phyloP scores from a whole-genome alignment of 2,113 vertebrate genomes.

The Cyphomyrus discorhynchus region DNA sequence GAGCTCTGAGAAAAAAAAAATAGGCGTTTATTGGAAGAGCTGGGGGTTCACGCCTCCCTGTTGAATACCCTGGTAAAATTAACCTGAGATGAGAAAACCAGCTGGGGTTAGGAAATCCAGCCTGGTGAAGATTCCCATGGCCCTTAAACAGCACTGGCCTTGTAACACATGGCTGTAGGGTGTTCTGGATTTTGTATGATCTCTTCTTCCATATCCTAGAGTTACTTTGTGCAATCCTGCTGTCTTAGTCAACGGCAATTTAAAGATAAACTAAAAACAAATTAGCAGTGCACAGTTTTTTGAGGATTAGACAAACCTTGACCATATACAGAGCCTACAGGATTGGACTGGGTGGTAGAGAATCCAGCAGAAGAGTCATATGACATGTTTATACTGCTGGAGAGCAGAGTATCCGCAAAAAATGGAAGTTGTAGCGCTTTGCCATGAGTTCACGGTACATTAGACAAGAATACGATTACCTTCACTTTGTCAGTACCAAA shows the following conservation, averaged over 20 bases:
- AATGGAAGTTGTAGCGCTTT: neutral
- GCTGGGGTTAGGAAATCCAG: neutral
- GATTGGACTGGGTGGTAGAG: neutral
- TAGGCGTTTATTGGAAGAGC: neutral
- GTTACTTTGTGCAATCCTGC: neutral
- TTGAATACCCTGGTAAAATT: neutral
- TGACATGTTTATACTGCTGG: neutral
- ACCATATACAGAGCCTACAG: neutral
- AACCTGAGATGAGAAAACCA: neutral
- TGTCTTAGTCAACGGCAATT: neutral
- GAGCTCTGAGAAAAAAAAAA: neutral
- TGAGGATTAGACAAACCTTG: neutral
- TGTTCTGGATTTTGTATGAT: neutral
- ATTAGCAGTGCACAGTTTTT: neutral
- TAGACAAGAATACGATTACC: neutral
- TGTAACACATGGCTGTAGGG: neutral
- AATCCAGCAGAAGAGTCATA: neutral
- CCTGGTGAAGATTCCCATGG: neutral
- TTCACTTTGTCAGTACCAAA: neutral
- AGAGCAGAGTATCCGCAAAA: neutral
- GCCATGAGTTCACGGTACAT: neutral
- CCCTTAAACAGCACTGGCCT: neutral
- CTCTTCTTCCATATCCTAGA: neutral
- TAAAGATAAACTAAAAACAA: neutral
- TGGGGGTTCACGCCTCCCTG: neutral